A percentile compares a stretch with the other conserved stretches of the same genome.
Evolutionary conservation across 37 sponge, comb jelly and placozoan genomes (phyloP).

Genomic region (Chondrilla cf. caribensis): DNA sequence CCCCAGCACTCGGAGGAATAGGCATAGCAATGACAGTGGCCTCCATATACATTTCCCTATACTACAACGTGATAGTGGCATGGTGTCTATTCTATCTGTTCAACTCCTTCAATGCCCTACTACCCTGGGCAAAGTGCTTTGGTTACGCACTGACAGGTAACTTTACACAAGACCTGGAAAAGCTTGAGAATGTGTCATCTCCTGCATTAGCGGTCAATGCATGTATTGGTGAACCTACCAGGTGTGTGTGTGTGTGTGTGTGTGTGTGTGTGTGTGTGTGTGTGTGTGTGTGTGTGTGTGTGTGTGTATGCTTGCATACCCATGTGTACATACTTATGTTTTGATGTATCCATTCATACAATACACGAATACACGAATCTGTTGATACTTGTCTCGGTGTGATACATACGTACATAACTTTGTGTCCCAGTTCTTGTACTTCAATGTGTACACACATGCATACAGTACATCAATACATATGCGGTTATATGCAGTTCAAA

Average conservation of each 20-base stretch:
- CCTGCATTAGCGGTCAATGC: background rate
- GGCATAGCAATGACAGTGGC: constrained; percentile 72
- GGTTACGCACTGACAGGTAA: constrained; percentile 28
- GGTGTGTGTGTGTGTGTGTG: constrained; percentile 8
- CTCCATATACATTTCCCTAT: constrained; percentile 63
- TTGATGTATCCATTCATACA: too few relatives aligned
- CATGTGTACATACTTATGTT: background rate
- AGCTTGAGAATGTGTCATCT: background rate
- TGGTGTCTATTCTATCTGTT: constrained; percentile 88
- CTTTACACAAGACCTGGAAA: background rate
- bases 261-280: constrained; percentile 18
- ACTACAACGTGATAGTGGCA: constrained; percentile 93
- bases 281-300: background rate
- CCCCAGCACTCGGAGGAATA: constrained; percentile 79
- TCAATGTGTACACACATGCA: too few relatives aligned
- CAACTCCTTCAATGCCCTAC: constrained; percentile 78
- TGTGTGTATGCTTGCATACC: background rate
- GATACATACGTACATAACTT: too few relatives aligned
- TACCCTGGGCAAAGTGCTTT: constrained; percentile 88
- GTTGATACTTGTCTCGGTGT: too few relatives aligned
- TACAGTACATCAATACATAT: too few relatives aligned
- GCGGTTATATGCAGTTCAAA: too few relatives aligned
- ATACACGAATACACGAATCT: too few relatives aligned
- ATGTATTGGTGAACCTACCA: constrained; percentile 14
- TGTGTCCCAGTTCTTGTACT: too few relatives aligned